Percentiles rank a stretch among this genome's conserved stretches.
phyloP scores from a whole-genome alignment of 2,888 invertebrate species.

The Smittia sp. region DNA sequence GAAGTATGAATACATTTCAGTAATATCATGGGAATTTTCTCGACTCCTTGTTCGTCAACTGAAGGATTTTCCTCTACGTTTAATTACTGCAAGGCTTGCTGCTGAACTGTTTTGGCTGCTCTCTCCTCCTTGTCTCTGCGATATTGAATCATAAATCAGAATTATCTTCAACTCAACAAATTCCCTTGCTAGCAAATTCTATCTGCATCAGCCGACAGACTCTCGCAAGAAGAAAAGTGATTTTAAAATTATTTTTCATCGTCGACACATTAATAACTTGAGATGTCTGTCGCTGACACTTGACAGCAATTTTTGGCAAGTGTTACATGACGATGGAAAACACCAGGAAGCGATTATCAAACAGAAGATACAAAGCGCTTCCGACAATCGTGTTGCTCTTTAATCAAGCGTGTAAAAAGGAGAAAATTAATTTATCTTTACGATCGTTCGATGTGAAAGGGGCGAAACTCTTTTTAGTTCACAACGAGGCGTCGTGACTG shows the following conservation, averaged over 20 bases:
- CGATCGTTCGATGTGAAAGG: background rate
- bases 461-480: conserved; percentile 7
- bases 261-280: conserved; percentile 41
- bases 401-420: conserved; percentile 18
- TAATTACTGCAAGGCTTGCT: too few relatives aligned
- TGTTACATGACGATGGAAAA: conserved; percentile 32
- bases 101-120: background rate
- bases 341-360: conserved; percentile 40
- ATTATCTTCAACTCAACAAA: background rate
- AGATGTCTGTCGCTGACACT: conserved; percentile 36
- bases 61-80: background rate
- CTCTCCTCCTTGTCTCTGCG: background rate
- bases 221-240: background rate
- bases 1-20: background rate
- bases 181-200: background rate
- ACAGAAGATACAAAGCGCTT: conserved; percentile 19
- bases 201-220: conserved; percentile 5
- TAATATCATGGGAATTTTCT: conserved; percentile 1
- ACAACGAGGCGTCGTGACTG: background rate
- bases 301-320: conserved; percentile 41
- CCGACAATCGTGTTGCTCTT: conserved; percentile 29
- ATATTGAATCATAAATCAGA: conserved; percentile 20
- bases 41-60: background rate
- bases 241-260: conserved; percentile 40
- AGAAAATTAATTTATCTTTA: conserved; percentile 32